Conservation (phyloP, 2,113 vertebrate species). For the Gallinago paraguaiae region DNA sequence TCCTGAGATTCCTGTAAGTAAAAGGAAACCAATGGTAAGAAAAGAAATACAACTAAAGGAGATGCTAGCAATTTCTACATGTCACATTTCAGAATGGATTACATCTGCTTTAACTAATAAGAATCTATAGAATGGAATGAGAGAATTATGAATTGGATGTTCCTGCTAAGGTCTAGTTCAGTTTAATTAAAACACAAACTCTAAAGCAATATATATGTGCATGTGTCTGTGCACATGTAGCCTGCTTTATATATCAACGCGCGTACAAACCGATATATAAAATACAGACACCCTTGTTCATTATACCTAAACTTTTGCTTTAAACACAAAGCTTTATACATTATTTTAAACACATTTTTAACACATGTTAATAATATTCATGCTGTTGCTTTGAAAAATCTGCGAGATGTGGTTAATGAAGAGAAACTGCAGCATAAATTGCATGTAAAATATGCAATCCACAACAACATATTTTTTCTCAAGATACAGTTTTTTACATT, state of each 20-base stretch:
- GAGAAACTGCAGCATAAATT: conserved; percentile 79
- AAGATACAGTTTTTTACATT: conserved; percentile 70
- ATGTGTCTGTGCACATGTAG: not conserved
- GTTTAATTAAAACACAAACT: conserved; percentile 76
- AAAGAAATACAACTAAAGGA: not conserved
- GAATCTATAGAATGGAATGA: conserved; percentile 39
- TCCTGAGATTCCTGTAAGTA: not conserved
- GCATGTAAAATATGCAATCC: conserved; percentile 75
- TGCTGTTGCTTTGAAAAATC: conserved; percentile 72
- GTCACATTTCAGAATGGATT: conserved; percentile 60
- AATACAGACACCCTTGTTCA: conserved; percentile 43
- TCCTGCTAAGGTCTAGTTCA: conserved; percentile 75
- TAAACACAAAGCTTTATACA: conserved; percentile 63
- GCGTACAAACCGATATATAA: not conserved
- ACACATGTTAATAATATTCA: conserved; percentile 80
- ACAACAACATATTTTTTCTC: conserved; percentile 71
- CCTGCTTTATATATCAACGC: conserved; percentile 36
- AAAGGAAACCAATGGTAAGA: not conserved
- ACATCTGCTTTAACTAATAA: conserved; percentile 61
- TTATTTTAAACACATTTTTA: conserved; percentile 76
- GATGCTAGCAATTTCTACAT: not conserved
- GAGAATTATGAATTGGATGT: conserved; percentile 68
- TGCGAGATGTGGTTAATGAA: conserved; percentile 78
- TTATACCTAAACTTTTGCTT: conserved; percentile 69
- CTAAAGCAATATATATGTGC: conserved; percentile 30